Conservation (phyloP, 2,113 vertebrate species). For the Paramormyrops kingsleyae region DNA sequence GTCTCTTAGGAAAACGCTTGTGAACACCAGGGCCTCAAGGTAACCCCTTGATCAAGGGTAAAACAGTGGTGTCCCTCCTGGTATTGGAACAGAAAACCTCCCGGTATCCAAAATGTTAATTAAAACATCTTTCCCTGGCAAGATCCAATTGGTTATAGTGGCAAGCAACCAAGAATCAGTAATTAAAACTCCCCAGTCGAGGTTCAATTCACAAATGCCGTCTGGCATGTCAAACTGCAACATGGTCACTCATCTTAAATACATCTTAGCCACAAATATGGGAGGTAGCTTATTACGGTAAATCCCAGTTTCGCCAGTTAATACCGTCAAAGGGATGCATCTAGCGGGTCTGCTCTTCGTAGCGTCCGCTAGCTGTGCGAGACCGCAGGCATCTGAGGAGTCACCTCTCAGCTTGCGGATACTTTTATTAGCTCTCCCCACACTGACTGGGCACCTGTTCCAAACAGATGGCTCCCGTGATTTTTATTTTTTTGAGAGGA, state of each 20-base stretch:
- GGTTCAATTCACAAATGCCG: neutral
- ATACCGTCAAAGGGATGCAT: neutral
- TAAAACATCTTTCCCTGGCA: neutral
- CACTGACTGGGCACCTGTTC: constrained; percentile 27
- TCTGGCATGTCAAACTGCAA: neutral
- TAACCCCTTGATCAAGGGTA: neutral
- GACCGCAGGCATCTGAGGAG: constrained; percentile 14
- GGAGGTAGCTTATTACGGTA: neutral
- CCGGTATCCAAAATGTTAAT: neutral
- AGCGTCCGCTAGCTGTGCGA: constrained; percentile 17
- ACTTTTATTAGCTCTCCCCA: constrained; percentile 25
- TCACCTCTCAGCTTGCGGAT: constrained; percentile 15
- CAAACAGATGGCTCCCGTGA: constrained; percentile 35
- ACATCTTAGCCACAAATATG: neutral
- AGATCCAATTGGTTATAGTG: neutral
- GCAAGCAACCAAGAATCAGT: neutral
- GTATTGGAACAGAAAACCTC: neutral
- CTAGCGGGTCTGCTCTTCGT: neutral
- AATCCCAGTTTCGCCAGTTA: neutral
- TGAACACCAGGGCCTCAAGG: neutral
- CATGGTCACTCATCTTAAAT: neutral
- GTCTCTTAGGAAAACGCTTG: neutral
- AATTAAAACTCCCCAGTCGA: neutral
- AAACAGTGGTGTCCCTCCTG: neutral
- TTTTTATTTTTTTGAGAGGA: constrained; percentile 18